Conservation (phyloP, 1,140 invertebrate species). For the Papilio polytes region DNA sequence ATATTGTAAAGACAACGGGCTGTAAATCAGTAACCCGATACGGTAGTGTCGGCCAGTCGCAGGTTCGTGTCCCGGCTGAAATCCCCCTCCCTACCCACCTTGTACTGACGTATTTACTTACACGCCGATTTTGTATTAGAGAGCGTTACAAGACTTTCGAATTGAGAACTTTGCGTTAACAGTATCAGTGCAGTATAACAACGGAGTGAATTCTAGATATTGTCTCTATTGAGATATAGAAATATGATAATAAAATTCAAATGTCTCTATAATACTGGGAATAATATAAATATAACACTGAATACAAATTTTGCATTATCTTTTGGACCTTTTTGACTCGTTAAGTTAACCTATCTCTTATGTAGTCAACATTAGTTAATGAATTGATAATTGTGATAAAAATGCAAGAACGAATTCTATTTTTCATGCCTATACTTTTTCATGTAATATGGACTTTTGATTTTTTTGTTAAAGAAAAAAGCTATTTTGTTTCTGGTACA, state of each 20-base stretch:
- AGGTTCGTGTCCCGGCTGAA: conserved; percentile 49
- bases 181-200: conserved; percentile 43
- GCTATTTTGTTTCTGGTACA: too few species aligned
- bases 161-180: conserved; percentile 37
- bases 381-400: too few species aligned
- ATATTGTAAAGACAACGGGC: conserved; percentile 47
- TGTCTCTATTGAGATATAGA: conserved; percentile 6
- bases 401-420: too few species aligned
- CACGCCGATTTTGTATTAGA: conserved; percentile 45
- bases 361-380: too few species aligned
- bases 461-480: too few species aligned
- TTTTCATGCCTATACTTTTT: too few species aligned
- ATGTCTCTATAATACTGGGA: not conserved
- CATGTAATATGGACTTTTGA: too few species aligned
- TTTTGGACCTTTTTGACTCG: too few species aligned
- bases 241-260: not conserved
- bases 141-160: conserved; percentile 41
- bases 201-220: conserved; percentile 18
- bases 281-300: too few species aligned
- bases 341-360: too few species aligned
- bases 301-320: too few species aligned
- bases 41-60: conserved; percentile 56
- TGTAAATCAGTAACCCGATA: conserved; percentile 65
- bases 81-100: conserved; percentile 36
- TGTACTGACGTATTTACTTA: conserved; percentile 52